phyloP scores from a whole-genome alignment of 2,888 invertebrate species.

The Polietes domitor region DNA sequence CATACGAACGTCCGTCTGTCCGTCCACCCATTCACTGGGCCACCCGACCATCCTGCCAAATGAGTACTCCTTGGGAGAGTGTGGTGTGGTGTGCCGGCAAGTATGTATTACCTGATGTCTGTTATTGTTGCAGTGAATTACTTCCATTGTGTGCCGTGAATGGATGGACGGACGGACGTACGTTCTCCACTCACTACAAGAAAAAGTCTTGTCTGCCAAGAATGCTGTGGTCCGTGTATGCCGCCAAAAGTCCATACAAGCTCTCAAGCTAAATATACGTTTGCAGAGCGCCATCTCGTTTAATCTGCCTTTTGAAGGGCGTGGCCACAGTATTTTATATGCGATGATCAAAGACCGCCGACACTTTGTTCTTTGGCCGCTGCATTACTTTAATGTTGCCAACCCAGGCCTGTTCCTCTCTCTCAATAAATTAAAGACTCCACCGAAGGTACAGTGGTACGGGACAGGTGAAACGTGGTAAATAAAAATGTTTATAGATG shows the following conservation, averaged over 20 bases:
- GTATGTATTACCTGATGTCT: conserved; percentile 31
- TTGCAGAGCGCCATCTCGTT: conserved; percentile 81
- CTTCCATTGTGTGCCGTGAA: conserved; percentile 60
- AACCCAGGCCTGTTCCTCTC: conserved; percentile 22
- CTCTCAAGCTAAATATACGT: conserved; percentile 69
- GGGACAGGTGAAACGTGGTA: too few species aligned
- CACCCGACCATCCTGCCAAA: conserved; percentile 12
- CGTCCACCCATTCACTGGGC: not conserved
- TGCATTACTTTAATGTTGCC: conserved; percentile 61
- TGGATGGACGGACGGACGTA: conserved; percentile 62
- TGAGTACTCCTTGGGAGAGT: not conserved
- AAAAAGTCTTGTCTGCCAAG: conserved; percentile 72
- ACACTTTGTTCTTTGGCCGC: conserved; percentile 78
- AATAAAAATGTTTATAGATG: too few species aligned
- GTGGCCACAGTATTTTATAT: conserved; percentile 81
- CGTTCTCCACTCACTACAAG: conserved; percentile 36
- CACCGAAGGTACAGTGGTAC: conserved; percentile 3
- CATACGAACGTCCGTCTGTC: not conserved
- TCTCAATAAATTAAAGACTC: conserved; percentile 39
- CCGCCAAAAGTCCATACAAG: conserved; percentile 67
- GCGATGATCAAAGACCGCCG: conserved; percentile 80
- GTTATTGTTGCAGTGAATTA: conserved; percentile 39
- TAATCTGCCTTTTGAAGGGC: conserved; percentile 80
- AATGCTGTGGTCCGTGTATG: conserved; percentile 66
- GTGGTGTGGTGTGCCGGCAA: too few species aligned